phyloP scores from a whole-genome alignment of 2,113 vertebrate species.

The Gadus macrocephalus region DNA sequence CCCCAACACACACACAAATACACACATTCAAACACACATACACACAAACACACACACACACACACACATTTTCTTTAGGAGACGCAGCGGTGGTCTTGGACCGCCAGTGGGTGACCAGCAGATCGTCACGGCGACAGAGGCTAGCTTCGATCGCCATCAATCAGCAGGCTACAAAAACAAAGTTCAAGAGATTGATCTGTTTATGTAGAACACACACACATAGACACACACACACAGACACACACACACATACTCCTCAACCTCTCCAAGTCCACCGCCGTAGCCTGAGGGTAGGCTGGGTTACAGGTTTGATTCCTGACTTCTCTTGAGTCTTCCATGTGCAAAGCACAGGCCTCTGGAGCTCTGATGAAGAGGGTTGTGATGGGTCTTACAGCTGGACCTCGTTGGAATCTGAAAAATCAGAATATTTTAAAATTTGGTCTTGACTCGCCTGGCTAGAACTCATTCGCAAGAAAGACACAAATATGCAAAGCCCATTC shows the following conservation, averaged over 20 bases:
- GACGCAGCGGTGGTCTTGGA: not conserved
- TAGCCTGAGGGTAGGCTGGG: too few relatives aligned
- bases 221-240: constrained; percentile 12
- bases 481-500: constrained; percentile 59
- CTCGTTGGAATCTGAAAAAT: too few relatives aligned
- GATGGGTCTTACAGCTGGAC: too few relatives aligned
- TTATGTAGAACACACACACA: constrained; percentile 32
- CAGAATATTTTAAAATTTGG: too few relatives aligned
- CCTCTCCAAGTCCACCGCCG: not conserved
- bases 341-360: too few relatives aligned
- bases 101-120: not conserved
- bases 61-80: not conserved
- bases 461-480: constrained; percentile 41
- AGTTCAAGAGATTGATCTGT: constrained; percentile 57
- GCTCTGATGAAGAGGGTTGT: too few relatives aligned
- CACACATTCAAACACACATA: too few relatives aligned
- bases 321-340: too few relatives aligned
- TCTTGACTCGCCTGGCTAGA: not conserved
- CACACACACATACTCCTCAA: not conserved
- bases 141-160: constrained; percentile 37
- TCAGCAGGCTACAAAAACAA: constrained; percentile 45
- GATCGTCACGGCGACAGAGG: constrained; percentile 21
- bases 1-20: too few relatives aligned
- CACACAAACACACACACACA: too few relatives aligned
- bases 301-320: too few relatives aligned